Evolutionary conservation across 2,888 invertebrate genomes (phyloP).

Genomic region (Neria commutata): DNA sequence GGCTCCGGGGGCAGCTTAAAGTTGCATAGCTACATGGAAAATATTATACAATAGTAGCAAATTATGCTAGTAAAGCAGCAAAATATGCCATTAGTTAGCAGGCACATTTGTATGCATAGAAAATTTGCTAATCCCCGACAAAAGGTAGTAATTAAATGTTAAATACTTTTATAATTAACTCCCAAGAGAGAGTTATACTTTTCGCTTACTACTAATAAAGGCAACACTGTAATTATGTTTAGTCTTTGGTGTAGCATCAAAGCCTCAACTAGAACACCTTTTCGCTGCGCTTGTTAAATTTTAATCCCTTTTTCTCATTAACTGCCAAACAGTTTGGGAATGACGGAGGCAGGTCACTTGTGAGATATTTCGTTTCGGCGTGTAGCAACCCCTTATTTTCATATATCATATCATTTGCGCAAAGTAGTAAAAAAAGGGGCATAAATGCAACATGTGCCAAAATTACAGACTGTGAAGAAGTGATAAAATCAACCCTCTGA

Average conservation of each 20-base stretch:
- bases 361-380: too few relatives aligned
- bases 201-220: conserved; percentile 8
- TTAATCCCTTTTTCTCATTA: conserved; percentile 36
- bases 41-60: too few relatives aligned
- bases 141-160: conserved; percentile 44
- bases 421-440: too few relatives aligned
- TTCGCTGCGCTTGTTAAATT: conserved; percentile 24
- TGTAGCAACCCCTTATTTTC: too few relatives aligned
- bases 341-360: too few relatives aligned
- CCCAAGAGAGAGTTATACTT: conserved; percentile 31
- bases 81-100: too few relatives aligned
- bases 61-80: too few relatives aligned
- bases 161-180: conserved; percentile 47
- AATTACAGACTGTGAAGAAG: conserved; percentile 13
- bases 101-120: too few relatives aligned
- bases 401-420: too few relatives aligned
- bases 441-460: conserved; percentile 43
- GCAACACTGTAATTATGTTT: conserved; percentile 13
- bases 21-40: too few relatives aligned
- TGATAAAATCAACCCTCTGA: conserved; percentile 1
- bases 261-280: background rate
- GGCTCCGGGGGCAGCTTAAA: background rate
- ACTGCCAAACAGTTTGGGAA: conserved; percentile 5
- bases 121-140: too few relatives aligned
- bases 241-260: too few relatives aligned